phyloP scores from a whole-genome alignment of 2,113 vertebrate genomes.

The Otolemur garnettii region DNA sequence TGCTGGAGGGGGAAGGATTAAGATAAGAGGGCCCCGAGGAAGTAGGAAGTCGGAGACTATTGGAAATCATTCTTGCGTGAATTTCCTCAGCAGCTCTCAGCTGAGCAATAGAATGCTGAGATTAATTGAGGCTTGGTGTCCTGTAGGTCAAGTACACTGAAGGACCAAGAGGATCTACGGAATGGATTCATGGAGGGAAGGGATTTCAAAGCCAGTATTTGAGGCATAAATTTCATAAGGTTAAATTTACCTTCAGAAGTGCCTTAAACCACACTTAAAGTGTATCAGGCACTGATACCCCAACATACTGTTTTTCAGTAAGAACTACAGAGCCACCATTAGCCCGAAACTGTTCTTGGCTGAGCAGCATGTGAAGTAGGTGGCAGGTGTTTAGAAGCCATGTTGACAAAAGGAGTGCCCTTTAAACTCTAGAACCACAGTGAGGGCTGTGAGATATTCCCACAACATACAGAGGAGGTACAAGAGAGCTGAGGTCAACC shows the following conservation, averaged over 20 bases:
- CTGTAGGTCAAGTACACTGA: not conserved
- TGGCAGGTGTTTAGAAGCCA: not conserved
- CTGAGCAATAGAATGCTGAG: not conserved
- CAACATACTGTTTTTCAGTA: not conserved
- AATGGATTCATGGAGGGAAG: not conserved
- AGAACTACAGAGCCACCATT: not conserved
- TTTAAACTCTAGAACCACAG: not conserved
- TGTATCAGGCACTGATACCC: not conserved
- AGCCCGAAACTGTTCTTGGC: not conserved
- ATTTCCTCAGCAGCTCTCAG: not conserved
- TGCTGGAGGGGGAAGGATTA: not conserved
- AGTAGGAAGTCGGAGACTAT: not conserved
- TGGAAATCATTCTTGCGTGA: not conserved
- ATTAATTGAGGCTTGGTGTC: not conserved
- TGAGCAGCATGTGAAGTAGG: not conserved
- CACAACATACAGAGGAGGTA: not conserved
- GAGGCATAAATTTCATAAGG: not conserved
- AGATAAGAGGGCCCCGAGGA: not conserved
- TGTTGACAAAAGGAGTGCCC: not conserved
- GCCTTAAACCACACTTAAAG: not conserved
- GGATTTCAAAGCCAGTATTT: not conserved
- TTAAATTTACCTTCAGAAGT: constrained; percentile 41
- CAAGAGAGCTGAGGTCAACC: not conserved
- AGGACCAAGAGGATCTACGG: not conserved
- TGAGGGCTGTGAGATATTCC: not conserved